Evolutionary conservation across 2,888 invertebrate genomes (phyloP), one percentile per base, ranked within the genome.

Genomic region (Megamerina dolium): DNA sequence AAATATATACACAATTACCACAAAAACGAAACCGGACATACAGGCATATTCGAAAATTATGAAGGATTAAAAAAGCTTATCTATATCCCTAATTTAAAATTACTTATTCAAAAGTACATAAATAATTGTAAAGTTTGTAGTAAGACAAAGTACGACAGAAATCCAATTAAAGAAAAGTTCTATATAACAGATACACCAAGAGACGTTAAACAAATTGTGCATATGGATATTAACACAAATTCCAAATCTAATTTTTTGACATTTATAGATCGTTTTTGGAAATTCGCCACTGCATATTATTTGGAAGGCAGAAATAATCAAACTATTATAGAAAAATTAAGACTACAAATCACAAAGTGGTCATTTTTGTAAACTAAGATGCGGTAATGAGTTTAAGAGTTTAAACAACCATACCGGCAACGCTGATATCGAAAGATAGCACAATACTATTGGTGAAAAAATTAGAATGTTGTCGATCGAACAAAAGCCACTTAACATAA

Each of bases 231-330:
- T 12, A 44, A 43, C 18, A 40, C 37, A 1, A 40, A 40, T 23
- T 43, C 40, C 4, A 49, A 49, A 37, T 50, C n/a, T n/a, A n/a
- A n/a, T n/a, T n/a, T n/a, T n/a, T n/a, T n/a, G n/a, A n/a, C n/a
- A n/a, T n/a, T n/a, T 35, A 44, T 49, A 17, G 49, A 51, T 12
- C 16, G 29, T 26, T 52, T 51, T 42, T 50, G 45, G 10, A 54
- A 54, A 46, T 51, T 50, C 39, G 41, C 50, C 14, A 43, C 46
- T 21, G 49, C 46, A 2, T 51, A 30, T 34, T 45, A 41, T 27
- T 39, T 52, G 14, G 49, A 51, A 17, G 49, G 53, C 35, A 44
- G 49, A 19, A 43, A 32, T 17, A 43, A 37, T 18, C 37, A 37
- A 19, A 37, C 29, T n/a, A 37, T 29, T 12, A 37, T 37, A 2